Evolutionary conservation across 2,888 invertebrate genomes (phyloP), one percentile per base, ranked within the genome.

Genomic region (Nematopogon swammerdamellus): DNA sequence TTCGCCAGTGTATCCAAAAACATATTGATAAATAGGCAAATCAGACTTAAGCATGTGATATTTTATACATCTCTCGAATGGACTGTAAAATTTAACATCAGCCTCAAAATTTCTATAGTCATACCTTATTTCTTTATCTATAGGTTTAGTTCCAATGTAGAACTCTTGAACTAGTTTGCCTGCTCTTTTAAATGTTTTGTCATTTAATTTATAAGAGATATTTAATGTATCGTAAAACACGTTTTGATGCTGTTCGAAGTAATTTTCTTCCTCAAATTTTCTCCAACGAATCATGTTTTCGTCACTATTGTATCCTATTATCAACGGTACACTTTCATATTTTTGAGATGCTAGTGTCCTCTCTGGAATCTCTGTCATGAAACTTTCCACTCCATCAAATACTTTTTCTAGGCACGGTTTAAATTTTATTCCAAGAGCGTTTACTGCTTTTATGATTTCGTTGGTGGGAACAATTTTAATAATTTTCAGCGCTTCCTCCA

Each of bases 1-100:
- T 2, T 53, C 59, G 11, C 72, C 68, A 11, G 51, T 54, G 36
- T 70, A 70, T 0, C 63, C 57, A 57, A 73, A 73, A 54, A 68
- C 53, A 25, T 72, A 72, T 16, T 64, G 63, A 48, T 58, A 73
- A 17, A 72, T 60, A 3, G 58, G 49, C 0, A 54, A 52, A 2
- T 60, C 63, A 8, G 54, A 56, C 44, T 54, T 60, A 1, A 59
- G 55, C 1, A 65, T 48, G 53, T 58, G 68, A 46, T 60, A 64
- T 3, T 52, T 49, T 1, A 71, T 58, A 46, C 57, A 61, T 52
- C 65, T 60, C 17, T 65, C 62, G 2, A 58, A 52, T 1, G 71
- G 67, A 53, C 68, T 57, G 16, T 52, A 58, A 45, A 62, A 72
- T 10, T 55, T 55, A 8, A 60, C 63, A 56, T 72, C 73, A 0